phyloP scores from a whole-genome alignment of 2,888 invertebrate species.

The Ariolimax columbianus region DNA sequence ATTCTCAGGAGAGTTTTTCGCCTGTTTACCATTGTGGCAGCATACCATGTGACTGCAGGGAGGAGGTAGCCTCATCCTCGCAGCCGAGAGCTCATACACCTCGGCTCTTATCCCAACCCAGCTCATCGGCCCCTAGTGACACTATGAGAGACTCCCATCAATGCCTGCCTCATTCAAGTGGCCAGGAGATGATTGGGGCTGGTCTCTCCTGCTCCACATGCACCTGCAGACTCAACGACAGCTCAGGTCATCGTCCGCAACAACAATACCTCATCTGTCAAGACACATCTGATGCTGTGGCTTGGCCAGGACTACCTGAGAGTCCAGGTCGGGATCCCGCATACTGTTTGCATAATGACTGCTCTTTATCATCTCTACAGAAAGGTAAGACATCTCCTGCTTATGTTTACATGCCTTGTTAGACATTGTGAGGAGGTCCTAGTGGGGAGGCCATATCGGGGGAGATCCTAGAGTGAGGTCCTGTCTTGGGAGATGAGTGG shows the following conservation, averaged over 20 bases:
- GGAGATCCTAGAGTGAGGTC: too few relatives aligned
- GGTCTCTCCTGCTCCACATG: background rate
- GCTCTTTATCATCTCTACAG: conserved; percentile 1
- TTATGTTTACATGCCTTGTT: background rate
- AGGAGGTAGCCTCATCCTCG: background rate
- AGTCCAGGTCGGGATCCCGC: conserved; percentile 14
- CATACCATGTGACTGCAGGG: background rate
- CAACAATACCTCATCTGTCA: background rate
- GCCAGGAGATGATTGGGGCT: background rate
- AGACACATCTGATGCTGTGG: background rate
- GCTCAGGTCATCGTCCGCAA: conserved; percentile 6
- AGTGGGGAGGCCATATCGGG: too few relatives aligned
- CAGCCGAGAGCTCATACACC: background rate
- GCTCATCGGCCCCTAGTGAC: background rate
- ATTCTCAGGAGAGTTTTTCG: background rate
- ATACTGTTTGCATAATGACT: conserved; percentile 2
- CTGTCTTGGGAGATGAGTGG: too few relatives aligned
- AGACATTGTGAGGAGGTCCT: too few relatives aligned
- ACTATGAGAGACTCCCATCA: conserved; percentile 6
- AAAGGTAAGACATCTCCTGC: background rate
- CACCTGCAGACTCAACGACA: background rate
- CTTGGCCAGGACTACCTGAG: conserved; percentile 2
- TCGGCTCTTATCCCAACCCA: background rate
- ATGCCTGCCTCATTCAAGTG: background rate
- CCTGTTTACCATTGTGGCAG: background rate